Conservation (phyloP, 2,113 vertebrate species). For the Choloepus hoffmanni region DNA sequence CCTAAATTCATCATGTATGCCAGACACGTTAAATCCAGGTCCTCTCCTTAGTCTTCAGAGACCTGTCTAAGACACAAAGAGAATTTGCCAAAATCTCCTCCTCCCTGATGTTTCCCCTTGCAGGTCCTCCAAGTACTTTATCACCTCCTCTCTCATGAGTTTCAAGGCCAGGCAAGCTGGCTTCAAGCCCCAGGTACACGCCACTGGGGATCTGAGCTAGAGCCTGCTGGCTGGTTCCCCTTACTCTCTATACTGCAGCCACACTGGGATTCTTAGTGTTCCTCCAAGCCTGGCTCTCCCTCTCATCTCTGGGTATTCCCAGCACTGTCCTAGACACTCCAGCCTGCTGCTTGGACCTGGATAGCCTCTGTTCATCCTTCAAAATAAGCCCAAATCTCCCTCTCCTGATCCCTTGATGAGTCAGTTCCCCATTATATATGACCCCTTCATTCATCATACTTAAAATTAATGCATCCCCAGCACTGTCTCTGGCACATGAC, state of each 20-base stretch:
- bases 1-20: background rate
- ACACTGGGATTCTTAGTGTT: background rate
- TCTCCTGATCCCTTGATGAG: background rate
- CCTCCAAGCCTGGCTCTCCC: fast-evolving
- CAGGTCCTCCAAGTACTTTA: conserved; percentile 50
- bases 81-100: background rate
- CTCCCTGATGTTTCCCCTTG: fast-evolving
- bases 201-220: conserved; percentile 40
- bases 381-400: background rate
- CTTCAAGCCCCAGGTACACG: conserved; percentile 50
- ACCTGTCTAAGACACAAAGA: background rate
- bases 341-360: background rate
- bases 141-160: conserved; percentile 65
- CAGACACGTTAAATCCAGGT: background rate
- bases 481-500: background rate
- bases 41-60: background rate
- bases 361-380: background rate
- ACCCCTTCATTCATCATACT: background rate
- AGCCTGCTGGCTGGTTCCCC: background rate
- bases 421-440: background rate
- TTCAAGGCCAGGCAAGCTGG: background rate
- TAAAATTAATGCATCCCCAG: fast-evolving
- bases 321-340: fast-evolving
- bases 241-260: background rate
- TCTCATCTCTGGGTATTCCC: background rate